Percentiles rank a stretch among this genome's conserved stretches.
phyloP scores from a whole-genome alignment of 2,888 invertebrate species.

The Synanthedon vespiformis region DNA sequence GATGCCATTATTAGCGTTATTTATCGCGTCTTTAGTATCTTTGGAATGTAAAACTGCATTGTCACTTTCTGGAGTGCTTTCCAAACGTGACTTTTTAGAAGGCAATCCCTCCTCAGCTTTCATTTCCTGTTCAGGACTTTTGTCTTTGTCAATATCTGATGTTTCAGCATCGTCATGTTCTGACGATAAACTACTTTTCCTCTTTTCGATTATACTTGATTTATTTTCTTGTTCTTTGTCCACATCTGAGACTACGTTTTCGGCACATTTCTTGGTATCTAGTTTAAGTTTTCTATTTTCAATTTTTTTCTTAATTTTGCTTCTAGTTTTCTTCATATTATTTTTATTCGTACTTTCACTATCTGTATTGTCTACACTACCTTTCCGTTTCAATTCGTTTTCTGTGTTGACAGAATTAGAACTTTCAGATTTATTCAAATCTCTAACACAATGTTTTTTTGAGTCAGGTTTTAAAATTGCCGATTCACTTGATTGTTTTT shows the following conservation, averaged over 20 bases:
- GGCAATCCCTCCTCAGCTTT: constrained; percentile 49
- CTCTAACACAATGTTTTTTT: constrained; percentile 56
- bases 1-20: constrained; percentile 25
- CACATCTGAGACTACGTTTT: constrained; percentile 36
- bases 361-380: constrained; percentile 33
- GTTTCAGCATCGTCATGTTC: constrained; percentile 41
- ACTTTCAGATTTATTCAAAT: constrained; percentile 38
- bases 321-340: constrained; percentile 41
- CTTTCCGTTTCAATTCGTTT: constrained; percentile 32
- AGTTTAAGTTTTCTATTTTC: constrained; percentile 30
- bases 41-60: constrained; percentile 49
- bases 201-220: constrained; percentile 53
- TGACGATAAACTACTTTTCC: constrained; percentile 59
- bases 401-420: constrained; percentile 33
- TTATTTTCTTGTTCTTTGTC: constrained; percentile 51
- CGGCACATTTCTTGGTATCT: constrained; percentile 33
- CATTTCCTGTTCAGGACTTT: constrained; percentile 35
- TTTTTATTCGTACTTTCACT: constrained; percentile 39
- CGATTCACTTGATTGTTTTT: constrained; percentile 49
- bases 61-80: constrained; percentile 46
- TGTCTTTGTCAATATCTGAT: constrained; percentile 37
- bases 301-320: constrained; percentile 49
- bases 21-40: constrained; percentile 27
- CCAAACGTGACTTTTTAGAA: constrained; percentile 53
- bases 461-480: constrained; percentile 39